phyloP scores from a whole-genome alignment of 1,140 invertebrate genomes.

The Drosophila bipectinata region DNA sequence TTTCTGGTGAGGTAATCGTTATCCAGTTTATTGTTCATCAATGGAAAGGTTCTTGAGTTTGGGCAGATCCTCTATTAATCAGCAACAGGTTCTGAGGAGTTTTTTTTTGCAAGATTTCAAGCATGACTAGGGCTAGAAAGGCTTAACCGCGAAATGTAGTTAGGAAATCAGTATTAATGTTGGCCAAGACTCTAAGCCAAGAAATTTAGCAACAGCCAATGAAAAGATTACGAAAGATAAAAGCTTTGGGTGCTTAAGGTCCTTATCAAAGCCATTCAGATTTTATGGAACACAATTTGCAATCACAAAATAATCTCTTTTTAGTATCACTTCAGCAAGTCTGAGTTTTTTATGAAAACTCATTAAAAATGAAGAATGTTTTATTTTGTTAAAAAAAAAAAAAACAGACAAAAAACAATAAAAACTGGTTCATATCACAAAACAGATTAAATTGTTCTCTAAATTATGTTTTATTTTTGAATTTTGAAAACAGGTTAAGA shows the following conservation, averaged over 20 bases:
- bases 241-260: neutral
- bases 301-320: neutral
- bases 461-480: neutral
- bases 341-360: neutral
- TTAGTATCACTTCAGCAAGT: constrained; percentile 1
- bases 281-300: neutral
- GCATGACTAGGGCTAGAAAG: neutral
- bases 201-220: neutral
- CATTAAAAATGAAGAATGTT: constrained; percentile 10
- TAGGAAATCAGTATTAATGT: neutral
- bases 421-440: constrained; percentile 25
- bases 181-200: neutral
- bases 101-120: neutral
- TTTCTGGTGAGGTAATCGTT: constrained; percentile 13
- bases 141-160: neutral
- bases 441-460: neutral
- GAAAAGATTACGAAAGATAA: neutral
- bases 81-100: constrained; percentile 4
- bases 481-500: neutral
- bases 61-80: neutral
- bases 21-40: constrained; percentile 21
- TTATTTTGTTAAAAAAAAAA: neutral
- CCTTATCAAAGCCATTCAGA: neutral
- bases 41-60: constrained; percentile 31
- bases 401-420: neutral